Evolutionary conservation across 2,113 vertebrate species (phyloP), one percentile per base, ranked within the genome.

Genomic region (Anoura caudifer): DNA sequence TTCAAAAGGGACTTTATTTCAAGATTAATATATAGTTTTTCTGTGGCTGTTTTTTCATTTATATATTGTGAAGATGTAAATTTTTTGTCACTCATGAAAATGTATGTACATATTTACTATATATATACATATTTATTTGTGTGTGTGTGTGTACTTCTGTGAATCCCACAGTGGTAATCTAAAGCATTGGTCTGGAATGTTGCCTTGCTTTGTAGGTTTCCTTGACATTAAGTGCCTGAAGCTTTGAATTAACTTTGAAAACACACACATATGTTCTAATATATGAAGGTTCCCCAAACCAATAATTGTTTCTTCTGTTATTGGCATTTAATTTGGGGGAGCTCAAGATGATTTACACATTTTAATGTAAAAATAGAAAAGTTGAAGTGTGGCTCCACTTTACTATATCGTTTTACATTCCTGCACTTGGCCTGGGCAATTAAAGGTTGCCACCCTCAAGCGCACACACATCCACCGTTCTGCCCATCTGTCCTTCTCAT

Each of bases 11-110:
- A 82, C 36, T 59, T 91, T 82, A 79, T 86, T 84, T 90, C n/a
- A 63, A 28, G 12, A 67, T 65, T 70, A 36, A 36, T 10, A 72
- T 52, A 28, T 13, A 65, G 31, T 86, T 96, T 91, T 92, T 79
- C 73, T 81, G 2, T 96, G 83, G 19, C 89, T 85, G 15, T 56
- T 79, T 95, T 96, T 82, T 76, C 41, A 88, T 80, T 88, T 61
- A 38, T 89, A 76, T 76, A 28, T 86, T 80, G 59, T 41, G 8
- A 82, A 89, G 16, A 45, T 87, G 13, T 69, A 59, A 69, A 88
- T 41, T 50, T 73, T 92, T 85, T 67, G 65, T 96, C 14, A 63
- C 28, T 76, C 9, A 17, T 70, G n/a, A 90, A 77, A 92, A 79
- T 13, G 45, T 26, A 33, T 73, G 80, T 41, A 28, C 79, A 41